Base-by-base conservation (phyloP, 2,888 invertebrate genomes). In the Eupithecia subumbrata region DNA sequence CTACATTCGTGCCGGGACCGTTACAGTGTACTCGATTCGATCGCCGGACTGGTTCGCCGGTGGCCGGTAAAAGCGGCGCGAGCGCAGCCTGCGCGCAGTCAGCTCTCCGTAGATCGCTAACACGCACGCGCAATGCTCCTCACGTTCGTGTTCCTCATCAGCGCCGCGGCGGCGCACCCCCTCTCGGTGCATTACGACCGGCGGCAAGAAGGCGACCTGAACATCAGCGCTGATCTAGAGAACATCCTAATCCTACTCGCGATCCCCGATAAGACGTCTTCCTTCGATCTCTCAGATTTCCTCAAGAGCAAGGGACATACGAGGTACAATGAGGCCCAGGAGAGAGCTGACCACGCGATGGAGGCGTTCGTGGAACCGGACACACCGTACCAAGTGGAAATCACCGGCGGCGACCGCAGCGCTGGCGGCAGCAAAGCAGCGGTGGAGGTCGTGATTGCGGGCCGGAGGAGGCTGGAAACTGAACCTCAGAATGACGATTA, bases 201-300 rank as follows among this genome's bases (percentile, higher is more conserved):
- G 86, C 95, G 97, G 0, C 97, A 98, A 88, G 96, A 97, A 75
- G 97, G 98, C n/a, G 96, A 96, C 4, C 87, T 95, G 79, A 97
- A 98, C 89, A 95, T 97, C 16, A 95, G 96, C 71, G 97, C 97
- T 0, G 97, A 97, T 87, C 90, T 98, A 14, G 96, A 97, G 80
- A 97, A 98, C 85, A 96, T 97, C 79, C 93, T 97, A 79, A 90
- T 98, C 71, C 88, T 98, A 40, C 88, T 97, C n/a, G 96, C 96
- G 0, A 91, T 96, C 34, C 95, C 96, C 5, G 85, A 88, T 68
- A 92, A 91, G 77, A 70, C 84, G 0, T 71, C 82, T 12, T 78
- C 89, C 2, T 69, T 84, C 34, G 86, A 85, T 69, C 22, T 90
- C 5, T 81, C 90, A 63, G 82, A 81, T 72, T 73, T 81, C 45